Conservation (phyloP, 1,140 invertebrate species). For the Vanessa atalanta region DNA sequence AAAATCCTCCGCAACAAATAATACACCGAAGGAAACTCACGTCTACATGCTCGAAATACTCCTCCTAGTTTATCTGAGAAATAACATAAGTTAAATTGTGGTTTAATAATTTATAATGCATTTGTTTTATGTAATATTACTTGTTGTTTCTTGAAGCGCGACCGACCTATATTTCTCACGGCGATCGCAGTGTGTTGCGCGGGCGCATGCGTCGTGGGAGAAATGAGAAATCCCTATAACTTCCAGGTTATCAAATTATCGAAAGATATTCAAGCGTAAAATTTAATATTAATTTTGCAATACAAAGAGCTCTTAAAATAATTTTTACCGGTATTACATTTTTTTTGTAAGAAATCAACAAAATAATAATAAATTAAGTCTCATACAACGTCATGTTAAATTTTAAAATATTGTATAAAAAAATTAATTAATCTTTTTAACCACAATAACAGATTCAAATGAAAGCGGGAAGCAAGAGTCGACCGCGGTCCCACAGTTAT, state of each 20-base stretch:
- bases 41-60: neutral
- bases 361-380: too few relatives aligned
- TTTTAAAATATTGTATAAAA: neutral
- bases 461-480: slow-evolving; percentile 53
- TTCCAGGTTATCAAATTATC: slow-evolving; percentile 44
- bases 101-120: slow-evolving; percentile 19
- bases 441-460: slow-evolving; percentile 19
- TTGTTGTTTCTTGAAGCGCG: slow-evolving; percentile 55
- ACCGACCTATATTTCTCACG: slow-evolving; percentile 70
- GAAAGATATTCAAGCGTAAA: slow-evolving; percentile 31
- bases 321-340: too few relatives aligned
- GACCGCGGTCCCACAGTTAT: slow-evolving; percentile 62
- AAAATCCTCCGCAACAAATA: too few relatives aligned
- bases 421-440: neutral
- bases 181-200: slow-evolving; percentile 45
- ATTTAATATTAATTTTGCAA: neutral
- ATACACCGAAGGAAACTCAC: neutral
- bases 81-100: slow-evolving; percentile 1
- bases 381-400: neutral
- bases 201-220: slow-evolving; percentile 28
- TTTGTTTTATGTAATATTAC: slow-evolving; percentile 26
- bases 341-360: too few relatives aligned
- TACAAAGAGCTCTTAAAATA: too few relatives aligned
- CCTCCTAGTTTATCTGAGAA: neutral
- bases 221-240: slow-evolving; percentile 33